These are phyloP conservation scores for Iguana delicatissima DNA, from an alignment of 2,797 vertebrate genomes.

Conservation along the genomic window DNA sequence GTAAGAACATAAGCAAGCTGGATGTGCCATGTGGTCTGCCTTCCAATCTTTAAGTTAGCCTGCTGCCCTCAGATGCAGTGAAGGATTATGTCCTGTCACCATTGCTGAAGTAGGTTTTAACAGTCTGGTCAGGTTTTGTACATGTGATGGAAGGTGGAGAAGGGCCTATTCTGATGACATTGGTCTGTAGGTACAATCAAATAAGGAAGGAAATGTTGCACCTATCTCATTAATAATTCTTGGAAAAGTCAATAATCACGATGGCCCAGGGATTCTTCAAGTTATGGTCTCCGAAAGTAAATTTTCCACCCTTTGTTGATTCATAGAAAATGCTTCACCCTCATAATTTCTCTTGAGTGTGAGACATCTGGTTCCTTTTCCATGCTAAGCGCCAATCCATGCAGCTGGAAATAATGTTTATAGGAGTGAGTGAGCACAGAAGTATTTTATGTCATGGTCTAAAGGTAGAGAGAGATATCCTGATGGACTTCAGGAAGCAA, in stretches of 20 bases:
- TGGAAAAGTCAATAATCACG: too few relatives aligned
- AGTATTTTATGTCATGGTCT: background rate
- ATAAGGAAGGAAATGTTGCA: background rate
- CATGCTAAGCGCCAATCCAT: background rate
- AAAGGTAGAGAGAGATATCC: background rate
- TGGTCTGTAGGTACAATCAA: background rate
- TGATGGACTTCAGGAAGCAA: background rate
- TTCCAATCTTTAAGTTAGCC: too few relatives aligned
- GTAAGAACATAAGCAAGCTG: too few relatives aligned
- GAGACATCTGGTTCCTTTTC: conserved; percentile 9
- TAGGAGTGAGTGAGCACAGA: background rate
- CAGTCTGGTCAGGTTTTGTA: background rate
- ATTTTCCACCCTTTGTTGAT: background rate
- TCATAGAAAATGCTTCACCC: background rate
- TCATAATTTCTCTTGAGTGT: background rate
- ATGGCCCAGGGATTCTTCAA: background rate
- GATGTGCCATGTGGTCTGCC: too few relatives aligned
- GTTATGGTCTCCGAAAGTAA: background rate
- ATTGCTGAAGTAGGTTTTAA: background rate
- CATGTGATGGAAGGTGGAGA: background rate
- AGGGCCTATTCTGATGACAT: background rate
- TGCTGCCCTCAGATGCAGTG: too few relatives aligned
- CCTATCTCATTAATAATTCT: too few relatives aligned
- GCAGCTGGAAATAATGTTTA: conserved; percentile 24
- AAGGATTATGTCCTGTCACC: background rate